These are phyloP conservation scores for Psophia crepitans DNA, from an alignment of 2,113 vertebrate genomes.

Conservation along the genomic window DNA sequence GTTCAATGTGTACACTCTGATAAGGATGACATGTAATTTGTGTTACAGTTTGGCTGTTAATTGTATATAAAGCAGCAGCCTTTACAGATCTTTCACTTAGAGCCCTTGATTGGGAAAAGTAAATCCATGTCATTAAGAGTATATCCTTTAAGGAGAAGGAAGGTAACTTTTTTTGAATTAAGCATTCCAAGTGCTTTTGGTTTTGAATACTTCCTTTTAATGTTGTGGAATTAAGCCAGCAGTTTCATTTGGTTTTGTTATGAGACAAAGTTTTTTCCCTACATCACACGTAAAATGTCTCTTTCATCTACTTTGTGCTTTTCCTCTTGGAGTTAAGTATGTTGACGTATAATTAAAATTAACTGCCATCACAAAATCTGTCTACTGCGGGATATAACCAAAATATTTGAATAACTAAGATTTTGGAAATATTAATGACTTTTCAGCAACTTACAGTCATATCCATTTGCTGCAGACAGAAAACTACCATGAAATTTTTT, in stretches of 20 bases:
- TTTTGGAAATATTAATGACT: not conserved
- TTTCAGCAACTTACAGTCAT: not conserved
- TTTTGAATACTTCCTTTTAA: not conserved
- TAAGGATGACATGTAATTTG: constrained; percentile 79
- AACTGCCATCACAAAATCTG: not conserved
- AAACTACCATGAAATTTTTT: not conserved
- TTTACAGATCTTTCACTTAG: constrained; percentile 57
- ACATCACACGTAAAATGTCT: not conserved
- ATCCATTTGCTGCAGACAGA: not conserved
- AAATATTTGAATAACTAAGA: not conserved
- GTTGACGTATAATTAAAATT: not conserved
- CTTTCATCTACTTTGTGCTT: not conserved
- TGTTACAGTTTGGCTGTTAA: constrained; percentile 78
- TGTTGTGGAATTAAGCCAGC: not conserved
- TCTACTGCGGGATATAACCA: not conserved
- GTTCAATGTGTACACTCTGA: constrained; percentile 81
- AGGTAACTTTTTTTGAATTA: not conserved
- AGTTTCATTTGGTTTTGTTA: not conserved
- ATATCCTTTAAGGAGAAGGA: not conserved
- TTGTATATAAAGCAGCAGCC: constrained; percentile 72
- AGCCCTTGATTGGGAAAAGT: constrained; percentile 55
- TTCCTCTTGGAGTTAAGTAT: not conserved
- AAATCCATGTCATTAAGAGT: constrained; percentile 41
- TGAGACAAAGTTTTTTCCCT: not conserved
- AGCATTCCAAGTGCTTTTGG: not conserved